These are phyloP conservation scores for Tyto alba DNA, from an alignment of 2,113 vertebrate species.

Conservation along the genomic window DNA sequence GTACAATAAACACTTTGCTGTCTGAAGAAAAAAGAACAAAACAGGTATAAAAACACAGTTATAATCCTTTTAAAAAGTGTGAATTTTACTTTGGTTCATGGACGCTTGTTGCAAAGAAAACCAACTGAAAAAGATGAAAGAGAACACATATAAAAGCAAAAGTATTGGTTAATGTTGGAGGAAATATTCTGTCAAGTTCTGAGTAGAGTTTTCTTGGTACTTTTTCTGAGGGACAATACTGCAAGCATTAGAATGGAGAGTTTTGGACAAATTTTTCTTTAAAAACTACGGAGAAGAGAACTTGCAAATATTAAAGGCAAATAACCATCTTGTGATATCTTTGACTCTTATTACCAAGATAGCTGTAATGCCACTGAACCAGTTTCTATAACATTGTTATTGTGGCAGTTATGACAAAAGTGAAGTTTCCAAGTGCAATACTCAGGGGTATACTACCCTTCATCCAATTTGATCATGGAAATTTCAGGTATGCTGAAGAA, in stretches of 20 bases:
- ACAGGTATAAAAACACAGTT: not conserved
- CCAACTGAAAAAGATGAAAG: not conserved
- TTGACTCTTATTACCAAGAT: not conserved
- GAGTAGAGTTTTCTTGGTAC: not conserved
- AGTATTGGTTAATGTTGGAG: not conserved
- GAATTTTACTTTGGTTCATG: not conserved
- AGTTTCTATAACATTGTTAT: not conserved
- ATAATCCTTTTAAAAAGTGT: not conserved
- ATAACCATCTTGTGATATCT: not conserved
- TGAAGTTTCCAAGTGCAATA: not conserved
- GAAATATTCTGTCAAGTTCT: not conserved
- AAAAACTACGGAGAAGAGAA: not conserved
- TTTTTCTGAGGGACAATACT: not conserved
- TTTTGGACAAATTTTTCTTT: not conserved
- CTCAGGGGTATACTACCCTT: fast-evolving
- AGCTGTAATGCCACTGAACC: not conserved
- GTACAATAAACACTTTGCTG: not conserved
- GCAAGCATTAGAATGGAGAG: not conserved
- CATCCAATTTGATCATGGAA: not conserved
- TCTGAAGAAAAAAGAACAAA: not conserved
- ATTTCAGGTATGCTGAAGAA: not conserved
- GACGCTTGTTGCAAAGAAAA: not conserved
- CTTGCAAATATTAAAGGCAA: not conserved
- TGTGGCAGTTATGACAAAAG: not conserved
- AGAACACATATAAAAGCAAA: not conserved